Evolutionary conservation across 1,140 invertebrate species (phyloP).

Genomic region (Macrotrachela quadricornifera): DNA sequence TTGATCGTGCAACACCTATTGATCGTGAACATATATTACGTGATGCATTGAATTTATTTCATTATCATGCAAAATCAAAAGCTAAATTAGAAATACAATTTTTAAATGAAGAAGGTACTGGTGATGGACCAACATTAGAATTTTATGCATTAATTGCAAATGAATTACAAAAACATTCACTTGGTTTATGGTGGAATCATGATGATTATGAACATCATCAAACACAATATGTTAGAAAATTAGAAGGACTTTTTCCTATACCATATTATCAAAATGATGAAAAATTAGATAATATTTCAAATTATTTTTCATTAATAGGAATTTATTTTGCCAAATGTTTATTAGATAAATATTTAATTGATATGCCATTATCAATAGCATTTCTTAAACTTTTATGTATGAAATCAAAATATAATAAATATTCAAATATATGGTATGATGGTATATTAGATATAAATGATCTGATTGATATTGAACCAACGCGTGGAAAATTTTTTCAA

Average conservation of each 20-base stretch:
- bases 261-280: slow-evolving; percentile 46
- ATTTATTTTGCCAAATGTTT: slow-evolving; percentile 87
- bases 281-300: slow-evolving; percentile 13
- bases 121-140: slow-evolving; percentile 88
- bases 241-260: slow-evolving; percentile 67
- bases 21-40: no score
- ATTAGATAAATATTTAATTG: slow-evolving; percentile 84
- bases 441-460: background rate
- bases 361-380: slow-evolving; percentile 73
- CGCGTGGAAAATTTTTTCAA: background rate
- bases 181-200: slow-evolving; percentile 79
- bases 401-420: no score
- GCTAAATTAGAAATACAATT: slow-evolving; percentile 51
- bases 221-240: slow-evolving; percentile 11
- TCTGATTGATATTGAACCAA: slow-evolving; percentile 2
- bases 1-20: slow-evolving; percentile 38
- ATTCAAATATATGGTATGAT: background rate
- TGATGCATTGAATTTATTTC: background rate
- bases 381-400: slow-evolving; percentile 55
- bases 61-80: slow-evolving; percentile 6
- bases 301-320: slow-evolving; percentile 59
- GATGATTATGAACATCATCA: slow-evolving; percentile 35
- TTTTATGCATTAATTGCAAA: slow-evolving; percentile 89
- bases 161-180: slow-evolving; percentile 70
- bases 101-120: slow-evolving; percentile 83